These are phyloP conservation scores for Crenuchus spilurus DNA, from an alignment of 2,797 vertebrate genomes.

Conservation along the genomic window DNA sequence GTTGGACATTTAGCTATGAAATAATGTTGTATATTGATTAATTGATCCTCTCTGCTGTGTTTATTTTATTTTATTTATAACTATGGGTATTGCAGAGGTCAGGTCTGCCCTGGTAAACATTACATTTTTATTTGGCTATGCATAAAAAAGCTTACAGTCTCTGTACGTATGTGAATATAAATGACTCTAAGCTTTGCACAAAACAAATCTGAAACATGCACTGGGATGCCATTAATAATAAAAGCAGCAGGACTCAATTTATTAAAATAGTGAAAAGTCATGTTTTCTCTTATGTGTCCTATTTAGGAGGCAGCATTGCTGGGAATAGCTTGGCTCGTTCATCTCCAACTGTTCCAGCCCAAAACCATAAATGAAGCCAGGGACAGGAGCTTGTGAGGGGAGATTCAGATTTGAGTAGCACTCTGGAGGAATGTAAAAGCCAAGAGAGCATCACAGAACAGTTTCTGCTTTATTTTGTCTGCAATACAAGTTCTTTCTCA, in stretches of 20 bases:
- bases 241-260: slow-evolving; percentile 76
- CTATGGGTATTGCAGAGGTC: slow-evolving; percentile 78
- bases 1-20: slow-evolving; percentile 13
- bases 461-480: slow-evolving; percentile 23
- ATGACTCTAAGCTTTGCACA: slow-evolving; percentile 75
- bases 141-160: slow-evolving; percentile 63
- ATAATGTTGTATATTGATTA: slow-evolving; percentile 65
- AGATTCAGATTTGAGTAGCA: slow-evolving; percentile 24
- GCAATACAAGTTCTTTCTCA: neutral
- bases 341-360: slow-evolving; percentile 39
- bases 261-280: slow-evolving; percentile 81
- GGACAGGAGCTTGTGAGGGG: slow-evolving; percentile 16
- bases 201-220: slow-evolving; percentile 76
- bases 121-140: slow-evolving; percentile 74
- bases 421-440: slow-evolving; percentile 43
- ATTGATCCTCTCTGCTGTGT: slow-evolving; percentile 70
- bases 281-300: slow-evolving; percentile 80
- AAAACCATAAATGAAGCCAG: slow-evolving; percentile 33
- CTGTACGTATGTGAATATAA: slow-evolving; percentile 72
- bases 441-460: slow-evolving; percentile 18
- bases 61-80: slow-evolving; percentile 77
- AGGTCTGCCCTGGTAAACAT: slow-evolving; percentile 79
- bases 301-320: slow-evolving; percentile 70
- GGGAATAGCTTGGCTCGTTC: slow-evolving; percentile 64
- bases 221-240: slow-evolving; percentile 80